Base-by-base conservation (phyloP, 2,113 vertebrate species). In the Vidua chalybeata region DNA sequence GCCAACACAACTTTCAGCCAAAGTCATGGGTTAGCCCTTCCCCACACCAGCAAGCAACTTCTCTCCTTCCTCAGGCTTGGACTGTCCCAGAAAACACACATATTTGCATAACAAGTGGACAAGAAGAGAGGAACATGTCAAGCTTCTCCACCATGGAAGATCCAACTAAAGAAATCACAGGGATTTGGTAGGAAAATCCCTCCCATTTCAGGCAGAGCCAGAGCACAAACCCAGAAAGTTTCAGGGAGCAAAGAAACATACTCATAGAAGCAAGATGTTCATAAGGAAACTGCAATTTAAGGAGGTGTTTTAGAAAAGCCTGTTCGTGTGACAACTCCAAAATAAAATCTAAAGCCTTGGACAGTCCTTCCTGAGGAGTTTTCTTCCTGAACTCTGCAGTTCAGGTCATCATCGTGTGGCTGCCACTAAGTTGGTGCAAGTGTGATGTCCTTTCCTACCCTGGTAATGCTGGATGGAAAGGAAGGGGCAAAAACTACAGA, bases 21-120 rank as follows among this genome's bases (percentile, higher is more conserved):
- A 94, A 80, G 87, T 72, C 90, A 84, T 15, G 55, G 78, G 72
- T 97, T 89, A 71, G 89, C 37, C 51, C 75, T 73, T 94, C 95
- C 54, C 86, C 79, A 84, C 26, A 41, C 71, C 71, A 68, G 23
- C 7, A 28, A 64, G 45, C 43, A 86, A 41, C 49, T 62, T 75
- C 62, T 37, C 41, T 49, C 39, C 51, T 87, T 87, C 55, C 74
- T n/a, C 37, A 30, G 71, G 37, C 75, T 19, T 14, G 23, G 35
- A 66, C 63, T 51, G 10, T 12, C 33, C 52, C n/a, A 67, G 56
- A 83, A 87, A 90, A 11, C 19, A 51, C 11, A 49, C 1, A 0
- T 41, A 66, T 94, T 88, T 89, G 64, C 87, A 88, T 41, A 94
- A 54, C 33, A 41, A 93, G 64, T 0, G 12, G 20, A 17, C 15